Evolutionary conservation across 2,888 invertebrate species (phyloP), one percentile per base, ranked within the genome.

Genomic region (Tribolium freemani): DNA sequence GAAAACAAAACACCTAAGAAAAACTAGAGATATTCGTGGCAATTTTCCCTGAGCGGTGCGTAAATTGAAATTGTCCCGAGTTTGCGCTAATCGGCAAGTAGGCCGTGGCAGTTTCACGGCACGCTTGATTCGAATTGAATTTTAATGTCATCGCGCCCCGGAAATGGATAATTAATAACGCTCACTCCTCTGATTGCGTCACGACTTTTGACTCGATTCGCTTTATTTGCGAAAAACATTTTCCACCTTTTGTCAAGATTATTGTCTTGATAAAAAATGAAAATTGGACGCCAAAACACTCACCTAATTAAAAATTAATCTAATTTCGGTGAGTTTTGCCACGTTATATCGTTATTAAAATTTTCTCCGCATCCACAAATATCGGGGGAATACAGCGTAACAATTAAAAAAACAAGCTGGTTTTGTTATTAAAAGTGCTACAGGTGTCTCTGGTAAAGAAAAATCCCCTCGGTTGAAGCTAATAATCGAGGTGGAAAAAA

Each of bases 121-220:
- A 77, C 78, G 77, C 78, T 81, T 79, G 78, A 80, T 78, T 80
- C 81, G 78, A 83, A 83, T 83, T 82, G 82, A 83, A 83, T 83
- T 83, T 83, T 82, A 83, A 83, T 83, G 83, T 82, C 83, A 82
- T 84, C 81, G 81, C 79, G 78, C 77, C 66, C 78, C 80, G 83
- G 83, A 84, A 84, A 84, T 84, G 80, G 82, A 83, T 73, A 73
- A 73, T 73, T 73, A 73, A 73, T 73, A 73, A 73, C 70, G 73
- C 68, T 72, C 58, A 72, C 69, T 72, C 69, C 57, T 30, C 64
- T 72, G 66, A 69, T 69, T 69, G 69, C 64, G 57, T 71, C 71
- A 57, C 66, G 71, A 64, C 63, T 54, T 16, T 16, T 64, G 56
- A 26, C 50, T 63, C 64, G 56, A 53, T 54, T n/a, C n/a, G n/a